Evolutionary conservation across 2,797 vertebrate genomes (phyloP), one percentile per base, ranked within the genome.

Genomic region (Brachyrhaphis roseni): DNA sequence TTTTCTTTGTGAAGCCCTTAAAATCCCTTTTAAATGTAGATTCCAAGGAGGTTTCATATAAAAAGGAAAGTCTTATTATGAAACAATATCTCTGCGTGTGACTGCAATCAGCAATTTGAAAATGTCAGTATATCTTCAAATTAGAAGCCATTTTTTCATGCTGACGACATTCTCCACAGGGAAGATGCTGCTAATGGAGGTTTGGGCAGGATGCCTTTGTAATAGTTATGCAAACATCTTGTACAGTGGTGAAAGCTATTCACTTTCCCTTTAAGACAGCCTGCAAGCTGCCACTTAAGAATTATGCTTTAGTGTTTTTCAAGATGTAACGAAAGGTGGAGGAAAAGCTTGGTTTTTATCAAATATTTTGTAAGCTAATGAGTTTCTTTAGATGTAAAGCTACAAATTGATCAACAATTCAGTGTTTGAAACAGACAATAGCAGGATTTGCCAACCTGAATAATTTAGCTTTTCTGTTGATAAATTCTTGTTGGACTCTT

Each of bases 61-160:
- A 89, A 89, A 88, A 80, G 46, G 26, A 86, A 80, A 76, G 68
- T 59, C 45, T 85, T 84, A 86, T 89, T 85, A 83, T 86, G 78
- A 88, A 85, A 88, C 83, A 88, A 83, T 80, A 53, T 88, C 91
- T 82, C 88, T 87, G 89, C 78, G 89, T 80, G 74, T 92, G 90
- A 92, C 84, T 87, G 83, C 87, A 90, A 92, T 93, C 88, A 89
- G 74, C 79, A 80, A 80, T 86, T 84, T 88, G 72, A 88, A 91
- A 91, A 92, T 89, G 74, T 64, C 71, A 87, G 88, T 85, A 90
- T 86, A 80, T 86, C 81, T 85, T 79, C 85, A 88, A 85, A 87
- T 90, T 84, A 85, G 53, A 82, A 86, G 85, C 81, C 71, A 83
- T 89, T 90, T 90, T 85, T 85, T 91, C 80, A 83, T 64, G 75